A percentile compares a stretch with the other conserved stretches of the same genome.
These are phyloP conservation scores for Podarcis muralis DNA, from an alignment of 2,113 vertebrate species.

Conservation along the genomic window DNA sequence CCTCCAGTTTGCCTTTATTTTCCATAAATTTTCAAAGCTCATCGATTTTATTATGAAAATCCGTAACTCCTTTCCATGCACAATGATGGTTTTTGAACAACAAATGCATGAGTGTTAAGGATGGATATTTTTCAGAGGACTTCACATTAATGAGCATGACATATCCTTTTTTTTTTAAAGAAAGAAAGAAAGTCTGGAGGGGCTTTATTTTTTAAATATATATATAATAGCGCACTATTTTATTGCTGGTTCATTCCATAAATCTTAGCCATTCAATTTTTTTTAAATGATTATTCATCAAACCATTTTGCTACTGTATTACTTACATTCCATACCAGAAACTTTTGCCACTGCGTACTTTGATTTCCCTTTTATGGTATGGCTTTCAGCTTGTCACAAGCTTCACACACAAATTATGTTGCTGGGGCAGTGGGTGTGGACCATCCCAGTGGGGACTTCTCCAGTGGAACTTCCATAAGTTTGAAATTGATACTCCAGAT, in stretches of 20 bases:
- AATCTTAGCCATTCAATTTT: constrained; percentile 74
- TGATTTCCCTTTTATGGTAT: constrained; percentile 33
- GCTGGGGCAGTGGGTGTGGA: background rate
- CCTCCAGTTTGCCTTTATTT: constrained; percentile 17
- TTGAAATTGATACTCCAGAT: background rate
- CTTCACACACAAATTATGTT: background rate
- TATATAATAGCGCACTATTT: constrained; percentile 72
- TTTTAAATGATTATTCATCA: constrained; percentile 59
- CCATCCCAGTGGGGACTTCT: background rate
- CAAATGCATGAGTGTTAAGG: constrained; percentile 65
- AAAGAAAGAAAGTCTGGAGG: constrained; percentile 43
- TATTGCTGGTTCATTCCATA: constrained; percentile 78
- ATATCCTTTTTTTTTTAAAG: constrained; percentile 51
- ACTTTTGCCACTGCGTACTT: constrained; percentile 24
- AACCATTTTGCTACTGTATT: constrained; percentile 92
- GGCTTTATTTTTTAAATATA: constrained; percentile 47
- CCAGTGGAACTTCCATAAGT: accelerated
- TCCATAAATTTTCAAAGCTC: constrained; percentile 51
- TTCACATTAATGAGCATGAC: constrained; percentile 62
- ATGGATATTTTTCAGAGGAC: constrained; percentile 57
- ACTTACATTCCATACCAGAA: constrained; percentile 32
- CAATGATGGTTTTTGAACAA: constrained; percentile 63
- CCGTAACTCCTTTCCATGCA: constrained; percentile 58
- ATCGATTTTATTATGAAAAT: constrained; percentile 60
- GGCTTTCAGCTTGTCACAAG: constrained; percentile 14